Conservation (phyloP, 2,113 vertebrate genomes). For the Amblyopsis rosae region DNA sequence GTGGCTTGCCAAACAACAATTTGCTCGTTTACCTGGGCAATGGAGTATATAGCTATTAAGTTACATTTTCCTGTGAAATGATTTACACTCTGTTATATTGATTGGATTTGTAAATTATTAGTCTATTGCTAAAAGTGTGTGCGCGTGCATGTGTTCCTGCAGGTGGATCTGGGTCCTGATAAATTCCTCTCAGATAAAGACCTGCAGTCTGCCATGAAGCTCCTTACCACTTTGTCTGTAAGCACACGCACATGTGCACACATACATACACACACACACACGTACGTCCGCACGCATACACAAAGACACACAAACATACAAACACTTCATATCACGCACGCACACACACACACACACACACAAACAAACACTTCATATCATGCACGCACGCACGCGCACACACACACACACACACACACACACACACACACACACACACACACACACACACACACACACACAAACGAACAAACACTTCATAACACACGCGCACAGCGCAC, state of each 20-base stretch:
- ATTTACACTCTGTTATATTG: too few relatives aligned
- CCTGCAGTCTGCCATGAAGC: conserved; percentile 90
- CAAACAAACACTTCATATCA: neutral
- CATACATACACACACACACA: neutral
- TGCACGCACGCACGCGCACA: too few relatives aligned
- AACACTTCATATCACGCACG: too few relatives aligned
- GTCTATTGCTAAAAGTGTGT: neutral
- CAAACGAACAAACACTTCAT: neutral
- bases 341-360: neutral
- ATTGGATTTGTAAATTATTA: too few relatives aligned
- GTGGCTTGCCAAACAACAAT: too few relatives aligned
- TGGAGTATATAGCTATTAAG: too few relatives aligned
- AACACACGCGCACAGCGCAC: neutral
- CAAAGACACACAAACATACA: too few relatives aligned
- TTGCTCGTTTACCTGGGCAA: too few relatives aligned
- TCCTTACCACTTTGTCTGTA: conserved; percentile 87
- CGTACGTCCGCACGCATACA: too few relatives aligned
- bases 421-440: conserved; percentile 7
- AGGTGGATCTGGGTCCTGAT: conserved; percentile 97
- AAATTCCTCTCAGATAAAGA: conserved; percentile 96
- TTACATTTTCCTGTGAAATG: too few relatives aligned
- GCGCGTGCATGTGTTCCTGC: conserved; percentile 4
- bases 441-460: conserved; percentile 1
- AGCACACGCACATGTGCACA: conserved; percentile 57
- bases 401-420: conserved; percentile 6